Base-by-base conservation (phyloP, 2,113 vertebrate genomes). In the Proteles cristata region DNA sequence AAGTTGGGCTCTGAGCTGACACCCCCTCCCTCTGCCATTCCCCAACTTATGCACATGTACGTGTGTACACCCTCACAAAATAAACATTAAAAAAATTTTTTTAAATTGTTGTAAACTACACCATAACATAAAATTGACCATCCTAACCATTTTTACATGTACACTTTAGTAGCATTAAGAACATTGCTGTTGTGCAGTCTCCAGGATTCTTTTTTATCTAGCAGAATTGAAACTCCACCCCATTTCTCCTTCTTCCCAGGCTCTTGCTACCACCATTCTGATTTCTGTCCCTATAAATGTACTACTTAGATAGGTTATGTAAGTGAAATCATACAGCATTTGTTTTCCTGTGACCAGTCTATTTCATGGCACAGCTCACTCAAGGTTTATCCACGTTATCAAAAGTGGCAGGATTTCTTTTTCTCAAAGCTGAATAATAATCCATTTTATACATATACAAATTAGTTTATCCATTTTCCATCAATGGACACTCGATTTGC, bases 141-240 rank as follows among this genome's bases (percentile, higher is more conserved):
- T 87, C 31, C 73, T 94, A 66, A 96, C 55, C 16, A 31, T 76
- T 93, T 92, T 84, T 50, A n/a, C 71, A 55, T 65, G 31, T 50
- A n/a, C 4, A 11, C 7, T 87, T 73, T 55, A 21, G 43, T n/a
- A 63, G 17, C 16, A 15, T 76, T 61, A 50, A 86, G 68, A 28
- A 63, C 14, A 26, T 63, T 71, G 43, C n/a, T 45, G 7, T n/a
- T 73, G 39, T 50, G 19, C 33, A 80, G 21, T 87, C 33, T 81
- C 43, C n/a, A 73, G 21, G 61, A 68, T 39, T 69, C 66, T 71
- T 76, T 79, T 79, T 89, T 14, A 63, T 53, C n/a, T 80, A 33
- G 55, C 65, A 63, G 45, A 50, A 71, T 8, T 61, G 17, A 71
- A 91, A 71, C 17, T 77, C 43, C 71, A 19, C 5, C 50, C 25